Evolutionary conservation across 92 coral and sea anemone species (phyloP).

Genomic region (Phenganax subtilis): DNA sequence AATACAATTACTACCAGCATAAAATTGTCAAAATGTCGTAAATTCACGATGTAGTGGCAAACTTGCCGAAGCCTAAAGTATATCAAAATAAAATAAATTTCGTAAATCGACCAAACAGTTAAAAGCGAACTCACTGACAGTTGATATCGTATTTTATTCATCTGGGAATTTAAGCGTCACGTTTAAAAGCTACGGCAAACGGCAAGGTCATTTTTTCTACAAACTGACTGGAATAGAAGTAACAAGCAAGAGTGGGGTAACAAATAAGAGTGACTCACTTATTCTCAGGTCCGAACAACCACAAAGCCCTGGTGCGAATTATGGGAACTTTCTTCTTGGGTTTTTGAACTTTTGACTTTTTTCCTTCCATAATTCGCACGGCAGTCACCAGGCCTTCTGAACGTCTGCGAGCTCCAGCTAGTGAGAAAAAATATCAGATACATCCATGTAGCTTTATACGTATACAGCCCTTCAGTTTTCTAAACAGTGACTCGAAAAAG

Average conservation of each 20-base stretch:
- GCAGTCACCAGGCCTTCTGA: not conserved
- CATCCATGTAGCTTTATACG: too few species aligned
- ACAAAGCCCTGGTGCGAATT: slow-evolving; percentile 67
- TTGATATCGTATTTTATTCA: too few species aligned
- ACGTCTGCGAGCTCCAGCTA: not conserved
- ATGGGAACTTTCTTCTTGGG: slow-evolving; percentile 55
- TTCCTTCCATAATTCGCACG: slow-evolving; percentile 8
- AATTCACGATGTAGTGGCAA: slow-evolving; percentile 83
- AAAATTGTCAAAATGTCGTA: slow-evolving; percentile 78
- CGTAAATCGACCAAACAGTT: not conserved
- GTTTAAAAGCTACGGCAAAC: too few species aligned
- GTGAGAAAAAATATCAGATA: not conserved
- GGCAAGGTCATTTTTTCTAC: too few species aligned
- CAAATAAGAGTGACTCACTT: slow-evolving; percentile 46
- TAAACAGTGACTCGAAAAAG: too few species aligned
- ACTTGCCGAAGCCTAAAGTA: slow-evolving; percentile 38
- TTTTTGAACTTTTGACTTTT: slow-evolving; percentile 30
- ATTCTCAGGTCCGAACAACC: slow-evolving; percentile 82
- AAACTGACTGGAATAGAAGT: not conserved
- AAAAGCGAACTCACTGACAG: too few species aligned
- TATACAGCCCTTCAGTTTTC: too few species aligned
- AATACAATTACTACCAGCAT: slow-evolving; percentile 74
- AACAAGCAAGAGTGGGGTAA: not conserved
- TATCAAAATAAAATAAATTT: not conserved
- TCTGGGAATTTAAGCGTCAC: too few species aligned